These are phyloP conservation scores for Standfussiana lucernea DNA, from an alignment of 2,888 invertebrate species.

Conservation along the genomic window DNA sequence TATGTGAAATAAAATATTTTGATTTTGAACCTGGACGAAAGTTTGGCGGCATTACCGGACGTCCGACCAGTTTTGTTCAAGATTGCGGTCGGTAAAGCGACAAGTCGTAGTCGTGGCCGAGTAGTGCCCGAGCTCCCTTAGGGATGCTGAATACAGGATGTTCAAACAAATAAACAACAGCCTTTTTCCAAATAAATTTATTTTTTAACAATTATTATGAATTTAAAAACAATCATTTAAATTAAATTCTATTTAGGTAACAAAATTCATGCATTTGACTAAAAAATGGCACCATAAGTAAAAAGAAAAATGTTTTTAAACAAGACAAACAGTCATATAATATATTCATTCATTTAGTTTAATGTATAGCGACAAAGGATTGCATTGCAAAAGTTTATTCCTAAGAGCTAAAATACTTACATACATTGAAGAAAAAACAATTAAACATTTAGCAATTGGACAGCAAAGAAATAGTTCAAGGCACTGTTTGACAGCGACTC, in stretches of 20 bases:
- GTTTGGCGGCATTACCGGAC: neutral
- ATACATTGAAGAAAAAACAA: neutral
- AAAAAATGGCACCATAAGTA: constrained; percentile 43
- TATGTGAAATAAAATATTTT: too few relatives aligned
- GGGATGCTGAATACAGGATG: neutral
- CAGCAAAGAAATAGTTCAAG: neutral
- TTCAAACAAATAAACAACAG: neutral
- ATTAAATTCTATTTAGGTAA: constrained; percentile 13
- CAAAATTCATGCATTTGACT: constrained; percentile 31
- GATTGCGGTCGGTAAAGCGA: neutral
- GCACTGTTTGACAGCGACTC: constrained; percentile 53
- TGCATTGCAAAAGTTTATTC: neutral
- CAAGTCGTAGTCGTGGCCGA: neutral
- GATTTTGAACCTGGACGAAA: too few relatives aligned
- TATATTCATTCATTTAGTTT: neutral
- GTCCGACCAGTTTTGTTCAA: neutral
- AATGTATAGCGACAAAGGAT: neutral
- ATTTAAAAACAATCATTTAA: constrained; percentile 23
- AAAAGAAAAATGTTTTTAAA: neutral
- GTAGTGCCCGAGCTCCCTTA: neutral
- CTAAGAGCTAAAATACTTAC: constrained; percentile 16
- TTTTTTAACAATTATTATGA: constrained; percentile 38
- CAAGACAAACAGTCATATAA: neutral
- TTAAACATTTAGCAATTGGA: neutral
- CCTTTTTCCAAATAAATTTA: constrained; percentile 42